These are phyloP conservation scores for Thecocarcelia acutangulata DNA, from an alignment of 2,888 invertebrate genomes.

Conservation along the genomic window DNA sequence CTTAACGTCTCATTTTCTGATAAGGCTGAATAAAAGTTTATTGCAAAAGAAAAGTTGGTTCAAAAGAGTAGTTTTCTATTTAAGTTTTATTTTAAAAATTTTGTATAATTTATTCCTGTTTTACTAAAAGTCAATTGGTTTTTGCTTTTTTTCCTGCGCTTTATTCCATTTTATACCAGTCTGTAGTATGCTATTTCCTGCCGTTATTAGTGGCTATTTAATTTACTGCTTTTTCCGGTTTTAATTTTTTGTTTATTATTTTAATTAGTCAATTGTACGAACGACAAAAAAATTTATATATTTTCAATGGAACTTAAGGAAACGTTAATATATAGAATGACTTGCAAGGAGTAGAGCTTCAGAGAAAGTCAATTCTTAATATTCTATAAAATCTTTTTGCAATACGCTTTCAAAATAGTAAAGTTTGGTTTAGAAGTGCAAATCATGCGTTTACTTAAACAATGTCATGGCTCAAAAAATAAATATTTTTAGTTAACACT, in stretches of 20 bases:
- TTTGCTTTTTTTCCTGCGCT: background rate
- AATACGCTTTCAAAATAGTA: too few species aligned
- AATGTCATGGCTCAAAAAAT: too few species aligned
- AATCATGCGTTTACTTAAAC: too few species aligned
- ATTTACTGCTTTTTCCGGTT: slow-evolving; percentile 32
- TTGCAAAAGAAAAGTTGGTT: background rate
- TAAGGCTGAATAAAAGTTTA: background rate
- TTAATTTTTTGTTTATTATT: slow-evolving; percentile 52
- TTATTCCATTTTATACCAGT: slow-evolving; percentile 8
- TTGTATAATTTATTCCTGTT: background rate
- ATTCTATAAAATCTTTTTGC: too few species aligned
- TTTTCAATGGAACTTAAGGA: too few species aligned
- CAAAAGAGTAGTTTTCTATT: slow-evolving; percentile 4
- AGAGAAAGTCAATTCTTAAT: background rate
- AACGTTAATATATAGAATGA: background rate
- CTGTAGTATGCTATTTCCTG: slow-evolving; percentile 38
- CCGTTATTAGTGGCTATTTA: slow-evolving; percentile 51
- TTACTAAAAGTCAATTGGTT: slow-evolving; percentile 7
- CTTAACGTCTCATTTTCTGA: slow-evolving; percentile 16
- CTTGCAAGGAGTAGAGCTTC: slow-evolving; percentile 3
- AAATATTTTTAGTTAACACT: too few species aligned
- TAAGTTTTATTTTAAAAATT: background rate
- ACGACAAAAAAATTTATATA: background rate
- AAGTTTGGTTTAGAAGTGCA: too few species aligned
- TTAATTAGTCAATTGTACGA: slow-evolving; percentile 61